phyloP scores from a whole-genome alignment of 2,888 invertebrate genomes.

The Lasius platythorax region DNA sequence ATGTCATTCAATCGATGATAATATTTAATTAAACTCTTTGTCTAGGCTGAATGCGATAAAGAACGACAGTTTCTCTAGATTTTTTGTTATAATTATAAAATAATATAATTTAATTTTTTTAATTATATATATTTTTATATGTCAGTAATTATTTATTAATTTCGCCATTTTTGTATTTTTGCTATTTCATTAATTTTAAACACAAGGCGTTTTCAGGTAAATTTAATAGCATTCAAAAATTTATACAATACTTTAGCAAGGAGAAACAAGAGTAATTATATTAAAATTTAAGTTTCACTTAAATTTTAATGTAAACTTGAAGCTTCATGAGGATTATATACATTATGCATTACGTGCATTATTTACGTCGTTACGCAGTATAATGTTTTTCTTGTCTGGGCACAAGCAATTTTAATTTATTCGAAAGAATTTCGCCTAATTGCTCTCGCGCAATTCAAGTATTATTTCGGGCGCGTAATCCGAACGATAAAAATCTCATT shows the following conservation, averaged over 20 bases:
- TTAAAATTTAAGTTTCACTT: too few species aligned
- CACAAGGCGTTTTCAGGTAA: not conserved
- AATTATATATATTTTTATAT: not conserved
- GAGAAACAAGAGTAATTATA: not conserved
- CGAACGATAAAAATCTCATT: slow-evolving; percentile 24
- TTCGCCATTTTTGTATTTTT: too few species aligned
- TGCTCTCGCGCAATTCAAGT: not conserved
- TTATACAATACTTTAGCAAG: not conserved
- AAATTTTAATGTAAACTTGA: not conserved
- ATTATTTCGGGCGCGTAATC: not conserved
- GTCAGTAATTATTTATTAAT: too few species aligned
- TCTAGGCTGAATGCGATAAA: not conserved
- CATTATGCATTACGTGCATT: not conserved
- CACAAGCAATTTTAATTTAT: not conserved
- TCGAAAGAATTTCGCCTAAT: not conserved
- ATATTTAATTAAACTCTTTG: not conserved
- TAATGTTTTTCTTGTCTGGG: not conserved
- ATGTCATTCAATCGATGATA: slow-evolving; percentile 18
- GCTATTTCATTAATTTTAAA: not conserved
- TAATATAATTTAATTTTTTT: not conserved
- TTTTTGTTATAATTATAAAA: not conserved
- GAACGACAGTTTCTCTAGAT: not conserved
- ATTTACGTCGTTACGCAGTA: not conserved
- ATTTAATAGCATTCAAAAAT: not conserved
- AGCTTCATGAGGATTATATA: not conserved